These are phyloP conservation scores for Phaetusa simplex DNA, from an alignment of 2,113 vertebrate species.

Conservation along the genomic window DNA sequence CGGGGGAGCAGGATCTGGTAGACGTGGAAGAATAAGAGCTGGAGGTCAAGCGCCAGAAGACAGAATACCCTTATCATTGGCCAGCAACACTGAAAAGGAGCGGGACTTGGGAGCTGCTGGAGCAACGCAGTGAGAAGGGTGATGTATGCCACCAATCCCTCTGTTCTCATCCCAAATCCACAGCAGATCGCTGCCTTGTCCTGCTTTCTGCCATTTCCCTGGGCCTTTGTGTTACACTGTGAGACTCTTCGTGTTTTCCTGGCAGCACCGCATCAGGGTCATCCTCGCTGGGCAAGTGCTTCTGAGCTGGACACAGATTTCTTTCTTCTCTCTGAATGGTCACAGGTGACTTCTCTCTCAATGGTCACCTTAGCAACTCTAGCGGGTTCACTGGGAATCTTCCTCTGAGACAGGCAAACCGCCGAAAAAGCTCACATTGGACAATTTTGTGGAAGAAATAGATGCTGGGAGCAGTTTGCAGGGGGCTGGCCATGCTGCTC, in stretches of 20 bases:
- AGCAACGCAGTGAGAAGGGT: background rate
- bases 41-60: background rate
- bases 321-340: background rate
- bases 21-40: background rate
- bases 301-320: background rate
- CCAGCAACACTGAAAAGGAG: background rate
- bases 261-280: rapidly evolving
- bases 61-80: background rate
- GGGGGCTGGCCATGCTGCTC: background rate
- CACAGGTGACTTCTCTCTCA: background rate
- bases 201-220: background rate
- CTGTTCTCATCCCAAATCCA: background rate
- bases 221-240: background rate
- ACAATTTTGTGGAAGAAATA: background rate
- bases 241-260: background rate
- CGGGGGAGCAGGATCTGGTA: background rate
- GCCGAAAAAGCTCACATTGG: background rate
- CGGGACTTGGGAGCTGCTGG: background rate
- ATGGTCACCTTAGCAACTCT: background rate
- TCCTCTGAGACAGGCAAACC: background rate
- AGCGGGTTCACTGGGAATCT: background rate
- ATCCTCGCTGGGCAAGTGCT: background rate
- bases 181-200: rapidly evolving
- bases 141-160: rapidly evolving
- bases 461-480: background rate